Conservation (phyloP, 2,888 invertebrate genomes). For the Polydrusus tereticollis region DNA sequence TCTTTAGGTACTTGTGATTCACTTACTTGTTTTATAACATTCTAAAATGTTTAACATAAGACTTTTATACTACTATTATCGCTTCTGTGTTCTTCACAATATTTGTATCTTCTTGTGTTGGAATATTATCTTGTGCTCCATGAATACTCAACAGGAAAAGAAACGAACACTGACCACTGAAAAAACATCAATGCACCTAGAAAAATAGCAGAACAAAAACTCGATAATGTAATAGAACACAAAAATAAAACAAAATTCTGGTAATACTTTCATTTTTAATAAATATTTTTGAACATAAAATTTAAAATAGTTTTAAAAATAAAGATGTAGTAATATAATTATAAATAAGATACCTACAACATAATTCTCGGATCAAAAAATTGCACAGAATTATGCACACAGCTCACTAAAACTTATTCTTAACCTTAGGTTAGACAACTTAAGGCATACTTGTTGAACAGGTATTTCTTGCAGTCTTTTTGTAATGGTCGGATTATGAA, state of each 20-base stretch:
- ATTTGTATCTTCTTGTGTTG: no score
- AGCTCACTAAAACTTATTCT: background rate
- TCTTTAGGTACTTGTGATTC: no score
- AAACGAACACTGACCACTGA: no score
- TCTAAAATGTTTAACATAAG: no score
- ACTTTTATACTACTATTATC: no score
- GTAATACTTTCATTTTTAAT: conserved; percentile 5
- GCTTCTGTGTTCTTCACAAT: no score
- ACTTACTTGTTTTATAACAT: no score
- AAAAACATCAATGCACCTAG: no score
- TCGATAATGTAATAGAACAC: background rate
- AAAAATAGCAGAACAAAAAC: no score
- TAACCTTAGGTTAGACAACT: conserved; percentile 4
- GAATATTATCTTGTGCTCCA: no score
- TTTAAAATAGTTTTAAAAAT: conserved; percentile 10
- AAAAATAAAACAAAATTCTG: background rate
- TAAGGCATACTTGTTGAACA: conserved; percentile 26
- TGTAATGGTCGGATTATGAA: conserved; percentile 47
- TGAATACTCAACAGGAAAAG: no score
- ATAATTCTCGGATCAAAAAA: background rate
- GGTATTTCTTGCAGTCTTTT: conserved; percentile 27
- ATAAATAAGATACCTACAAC: conserved; percentile 1
- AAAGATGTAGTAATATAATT: conserved; percentile 3
- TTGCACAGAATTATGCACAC: background rate
- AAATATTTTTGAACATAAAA: conserved; percentile 7